These are phyloP conservation scores for Pogonocherus hispidulus DNA, from an alignment of 2,888 invertebrate species.

Conservation along the genomic window DNA sequence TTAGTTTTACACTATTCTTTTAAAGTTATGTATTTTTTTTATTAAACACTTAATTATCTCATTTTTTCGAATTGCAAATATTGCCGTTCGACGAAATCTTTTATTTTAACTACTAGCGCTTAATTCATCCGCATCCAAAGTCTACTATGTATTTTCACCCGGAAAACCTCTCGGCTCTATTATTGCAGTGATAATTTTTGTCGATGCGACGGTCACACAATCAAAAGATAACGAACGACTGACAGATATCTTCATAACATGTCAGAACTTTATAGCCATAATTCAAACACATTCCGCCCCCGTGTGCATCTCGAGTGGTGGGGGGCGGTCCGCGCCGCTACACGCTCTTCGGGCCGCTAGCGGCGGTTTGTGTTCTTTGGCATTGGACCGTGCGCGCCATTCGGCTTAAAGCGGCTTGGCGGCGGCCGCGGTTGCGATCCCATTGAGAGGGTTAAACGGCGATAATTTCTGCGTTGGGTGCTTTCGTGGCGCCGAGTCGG, in stretches of 20 bases:
- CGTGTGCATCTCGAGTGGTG: constrained; percentile 40
- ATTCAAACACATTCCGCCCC: constrained; percentile 58
- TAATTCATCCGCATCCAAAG: too few relatives aligned
- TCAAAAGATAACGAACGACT: constrained; percentile 55
- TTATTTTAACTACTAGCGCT: too few relatives aligned
- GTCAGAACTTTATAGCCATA: constrained; percentile 63
- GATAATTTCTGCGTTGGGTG: not conserved
- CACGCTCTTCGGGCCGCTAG: constrained; percentile 10
- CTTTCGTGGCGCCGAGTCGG: not conserved
- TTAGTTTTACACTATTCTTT: too few relatives aligned
- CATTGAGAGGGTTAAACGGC: not conserved
- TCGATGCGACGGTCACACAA: constrained; percentile 44
- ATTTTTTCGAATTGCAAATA: too few relatives aligned
- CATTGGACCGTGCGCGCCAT: not conserved
- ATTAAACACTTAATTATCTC: too few relatives aligned
- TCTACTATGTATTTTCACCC: too few relatives aligned
- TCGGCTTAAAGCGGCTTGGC: too few relatives aligned
- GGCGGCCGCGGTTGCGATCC: not conserved
- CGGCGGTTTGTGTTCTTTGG: constrained; percentile 1
- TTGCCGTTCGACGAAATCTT: too few relatives aligned
- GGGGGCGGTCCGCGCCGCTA: constrained; percentile 44
- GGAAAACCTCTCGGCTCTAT: too few relatives aligned
- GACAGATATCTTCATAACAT: constrained; percentile 61
- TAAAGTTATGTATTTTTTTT: too few relatives aligned
- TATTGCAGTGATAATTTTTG: too few relatives aligned